Evolutionary conservation across 2,797 vertebrate genomes (phyloP), one percentile per base, ranked within the genome.

Genomic region (Euphonia xanthogaster): DNA sequence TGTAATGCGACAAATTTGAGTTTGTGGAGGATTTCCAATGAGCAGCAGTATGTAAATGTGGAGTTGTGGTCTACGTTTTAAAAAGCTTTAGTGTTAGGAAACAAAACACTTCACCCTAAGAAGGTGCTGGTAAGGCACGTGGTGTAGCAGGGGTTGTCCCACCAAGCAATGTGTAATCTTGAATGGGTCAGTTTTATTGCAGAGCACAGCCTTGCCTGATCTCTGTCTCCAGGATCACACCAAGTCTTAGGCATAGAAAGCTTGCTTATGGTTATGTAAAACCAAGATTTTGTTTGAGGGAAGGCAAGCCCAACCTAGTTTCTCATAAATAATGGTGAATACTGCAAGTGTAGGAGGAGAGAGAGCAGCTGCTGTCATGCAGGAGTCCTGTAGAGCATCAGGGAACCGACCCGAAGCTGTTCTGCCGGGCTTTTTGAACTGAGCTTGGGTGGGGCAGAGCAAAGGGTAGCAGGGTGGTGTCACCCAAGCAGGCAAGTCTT

Each of bases 91-190:
- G 15, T 51, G 23, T 60, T 82, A 45, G 61, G 24, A 65, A 86
- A 47, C 21, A 17, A 33, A 33, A 10, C 13, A 4, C 5, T 3
- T 2, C 28, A 39, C 10, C 10, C 8, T 39, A 15, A 54, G 48
- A 45, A 13, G 39, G 10, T 40, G 5, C 27, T 76, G 12, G 53
- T 66, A 44, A 54, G 17, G 39, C 24, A 40, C 0, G 0, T 31
- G 31, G 33, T 55, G 14, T 47, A 27, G 10, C 35, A 62, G 63
- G n/a, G 11, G 3, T 23, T 1, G 3, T 51, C 31, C 47, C 71
- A 27, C 20, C 31, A 51, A 68, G n/a, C 55, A 24, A 2, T 27
- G 28, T 7, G 5, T 73, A 14, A 12, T 71, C 50, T 72, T 31
- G 53, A 70, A 60, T 28, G 28, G 31, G 28, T 62, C 11, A 10